These are phyloP conservation scores for Amniataba percoides DNA, from an alignment of 2,797 vertebrate genomes.

Conservation along the genomic window DNA sequence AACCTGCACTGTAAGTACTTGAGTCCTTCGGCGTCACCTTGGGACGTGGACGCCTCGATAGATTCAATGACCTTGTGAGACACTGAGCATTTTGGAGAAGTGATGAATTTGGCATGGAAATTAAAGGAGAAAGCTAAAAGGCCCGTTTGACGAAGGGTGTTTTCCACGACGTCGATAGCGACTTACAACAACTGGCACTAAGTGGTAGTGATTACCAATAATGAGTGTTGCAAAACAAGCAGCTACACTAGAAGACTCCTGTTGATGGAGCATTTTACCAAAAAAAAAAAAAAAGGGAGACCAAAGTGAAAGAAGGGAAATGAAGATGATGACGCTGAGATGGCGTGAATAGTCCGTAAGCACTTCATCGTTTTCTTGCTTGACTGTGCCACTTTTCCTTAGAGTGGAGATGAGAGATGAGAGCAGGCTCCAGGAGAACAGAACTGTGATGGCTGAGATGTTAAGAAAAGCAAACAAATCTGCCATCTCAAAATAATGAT, in stretches of 20 bases:
- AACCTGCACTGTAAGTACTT: conserved; percentile 8
- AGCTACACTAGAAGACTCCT: conserved; percentile 15
- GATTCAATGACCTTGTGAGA: conserved; percentile 54
- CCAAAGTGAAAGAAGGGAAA: not conserved
- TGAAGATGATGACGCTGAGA: conserved; percentile 16
- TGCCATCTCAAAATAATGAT: conserved; percentile 1
- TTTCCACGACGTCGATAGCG: conserved; percentile 52
- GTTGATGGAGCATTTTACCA: conserved; percentile 8
- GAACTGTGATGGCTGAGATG: conserved; percentile 9
- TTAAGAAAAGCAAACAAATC: conserved; percentile 6
- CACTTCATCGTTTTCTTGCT: conserved; percentile 18
- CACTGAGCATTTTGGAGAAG: conserved; percentile 15
- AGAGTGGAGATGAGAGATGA: conserved; percentile 1
- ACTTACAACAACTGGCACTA: conserved; percentile 51
- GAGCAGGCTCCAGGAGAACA: not conserved
- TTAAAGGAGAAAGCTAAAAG: conserved; percentile 49
- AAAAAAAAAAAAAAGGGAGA: conserved; percentile 1
- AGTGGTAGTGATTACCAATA: conserved; percentile 69
- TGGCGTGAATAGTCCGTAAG: not conserved
- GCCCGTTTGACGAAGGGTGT: conserved; percentile 34
- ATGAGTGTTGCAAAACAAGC: conserved; percentile 54
- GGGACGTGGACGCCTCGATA: conserved; percentile 28
- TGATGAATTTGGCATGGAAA: conserved; percentile 37
- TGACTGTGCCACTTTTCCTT: conserved; percentile 13
- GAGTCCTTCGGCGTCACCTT: conserved; percentile 45